Evolutionary conservation across 2,888 invertebrate genomes (phyloP), one percentile per base, ranked within the genome.

Genomic region (Teinopalpus imperialis): DNA sequence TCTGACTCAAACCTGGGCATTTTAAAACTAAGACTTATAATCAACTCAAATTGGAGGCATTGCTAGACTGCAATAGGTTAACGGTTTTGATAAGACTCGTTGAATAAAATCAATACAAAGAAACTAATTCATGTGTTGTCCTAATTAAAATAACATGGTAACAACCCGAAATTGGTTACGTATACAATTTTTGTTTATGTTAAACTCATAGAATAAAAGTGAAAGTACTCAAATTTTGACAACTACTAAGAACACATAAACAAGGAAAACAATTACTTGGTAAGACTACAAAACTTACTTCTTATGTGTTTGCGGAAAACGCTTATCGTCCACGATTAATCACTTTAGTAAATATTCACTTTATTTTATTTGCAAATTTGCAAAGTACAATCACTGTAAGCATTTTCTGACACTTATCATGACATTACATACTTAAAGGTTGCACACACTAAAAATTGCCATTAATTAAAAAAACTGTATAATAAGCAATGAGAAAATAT

Each of bases 221-320:
- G 59, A 61, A 61, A 61, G 61, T 58, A 53, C 27, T 30, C 13
- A 55, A 56, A 56, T 51, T 45, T 56, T 56, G 55, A 51, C 55
- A 53, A 53, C 32, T 49, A 44, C 6, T 13, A 20, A 7, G 35
- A 35, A 43, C 21, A 43, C 10, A 24, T 13, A 36, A 4, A 37
- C 10, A 12, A 18, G 30, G 16, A 31, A 3, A 27, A 40, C 8
- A 29, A 30, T 13, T 9, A 26, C 10, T 7, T 34, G 8, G 3
- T 21, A 10, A 21, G n/a, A 23, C 12, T 10, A n/a, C 16, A 3
- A 1, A 13, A 37, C 43, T 44, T 44, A 44, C 43, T 36, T 9
- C 2, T 36, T 12, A 10, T 24, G 3, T 2, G 8, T 30, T 21
- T 10, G 29, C 23, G 9, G 13, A 1, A 6, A 36, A 16, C n/a